Conservation (phyloP, 2,888 invertebrate genomes). For the Eurois occulta region DNA sequence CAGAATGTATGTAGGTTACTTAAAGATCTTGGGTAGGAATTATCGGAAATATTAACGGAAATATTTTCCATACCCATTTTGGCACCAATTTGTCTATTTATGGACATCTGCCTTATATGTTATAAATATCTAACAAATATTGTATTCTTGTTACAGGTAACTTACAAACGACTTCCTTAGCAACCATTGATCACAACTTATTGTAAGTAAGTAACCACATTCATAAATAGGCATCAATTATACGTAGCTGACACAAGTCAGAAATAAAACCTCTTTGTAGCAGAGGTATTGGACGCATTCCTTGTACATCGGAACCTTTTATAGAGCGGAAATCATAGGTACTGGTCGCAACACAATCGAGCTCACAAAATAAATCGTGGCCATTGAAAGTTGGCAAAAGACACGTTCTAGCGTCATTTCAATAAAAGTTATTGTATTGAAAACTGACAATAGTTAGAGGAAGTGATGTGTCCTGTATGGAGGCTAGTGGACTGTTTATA, state of each 20-base stretch:
- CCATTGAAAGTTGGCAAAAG: slow-evolving; percentile 82
- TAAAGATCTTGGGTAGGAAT: neutral
- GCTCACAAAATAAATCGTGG: slow-evolving; percentile 84
- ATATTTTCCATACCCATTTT: neutral
- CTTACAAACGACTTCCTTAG: slow-evolving; percentile 77
- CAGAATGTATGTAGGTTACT: slow-evolving; percentile 7
- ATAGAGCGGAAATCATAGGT: slow-evolving; percentile 85
- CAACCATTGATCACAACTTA: slow-evolving; percentile 69
- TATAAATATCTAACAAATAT: slow-evolving; percentile 67
- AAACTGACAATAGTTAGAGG: slow-evolving; percentile 88
- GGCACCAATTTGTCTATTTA: neutral
- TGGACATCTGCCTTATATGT: slow-evolving; percentile 8
- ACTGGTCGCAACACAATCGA: slow-evolving; percentile 85
- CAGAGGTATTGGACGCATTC: slow-evolving; percentile 79
- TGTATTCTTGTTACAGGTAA: slow-evolving; percentile 84
- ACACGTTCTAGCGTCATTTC: slow-evolving; percentile 88
- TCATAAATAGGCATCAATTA: slow-evolving; percentile 71
- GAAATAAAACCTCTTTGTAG: slow-evolving; percentile 75
- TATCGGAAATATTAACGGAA: no score
- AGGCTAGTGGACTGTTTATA: slow-evolving; percentile 90
- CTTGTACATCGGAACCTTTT: slow-evolving; percentile 80
- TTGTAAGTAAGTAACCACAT: slow-evolving; percentile 74
- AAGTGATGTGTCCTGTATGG: slow-evolving; percentile 88
- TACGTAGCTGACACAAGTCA: slow-evolving; percentile 80
- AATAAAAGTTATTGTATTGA: slow-evolving; percentile 90